A percentile compares a stretch with the other conserved stretches of the same genome.
These are phyloP conservation scores for Diglossa brunneiventris DNA, from an alignment of 2,113 vertebrate genomes.

Conservation along the genomic window DNA sequence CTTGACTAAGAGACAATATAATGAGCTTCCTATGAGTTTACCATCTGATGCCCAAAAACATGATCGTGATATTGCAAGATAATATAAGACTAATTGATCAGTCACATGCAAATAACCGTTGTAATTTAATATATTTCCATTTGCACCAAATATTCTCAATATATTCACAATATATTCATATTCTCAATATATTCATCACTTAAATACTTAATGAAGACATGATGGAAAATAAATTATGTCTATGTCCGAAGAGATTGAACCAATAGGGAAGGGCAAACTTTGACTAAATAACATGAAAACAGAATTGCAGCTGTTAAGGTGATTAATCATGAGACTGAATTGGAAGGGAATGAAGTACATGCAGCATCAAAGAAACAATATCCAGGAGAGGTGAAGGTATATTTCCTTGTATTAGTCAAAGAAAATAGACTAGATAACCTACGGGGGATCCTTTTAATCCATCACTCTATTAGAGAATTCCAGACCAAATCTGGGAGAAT, in stretches of 20 bases:
- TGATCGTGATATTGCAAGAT: neutral
- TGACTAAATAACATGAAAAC: neutral
- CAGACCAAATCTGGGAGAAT: neutral
- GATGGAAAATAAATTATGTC: neutral
- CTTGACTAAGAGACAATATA: neutral
- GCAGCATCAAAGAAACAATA: neutral
- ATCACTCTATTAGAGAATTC: neutral
- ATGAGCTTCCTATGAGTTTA: neutral
- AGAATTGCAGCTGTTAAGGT: neutral
- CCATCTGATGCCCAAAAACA: neutral
- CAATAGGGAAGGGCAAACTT: neutral
- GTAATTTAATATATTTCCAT: neutral
- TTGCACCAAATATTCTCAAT: neutral
- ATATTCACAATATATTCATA: neutral
- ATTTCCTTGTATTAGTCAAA: neutral
- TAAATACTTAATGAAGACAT: neutral
- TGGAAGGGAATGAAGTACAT: neutral
- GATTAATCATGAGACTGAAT: neutral
- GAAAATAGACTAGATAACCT: neutral
- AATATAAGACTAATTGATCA: neutral
- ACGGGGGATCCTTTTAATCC: neutral
- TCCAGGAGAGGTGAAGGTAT: neutral
- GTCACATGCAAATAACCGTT: neutral
- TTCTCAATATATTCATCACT: neutral
- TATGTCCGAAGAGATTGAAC: neutral